Evolutionary conservation across 2,113 vertebrate species (phyloP).

Genomic region (Syngnathus floridae): DNA sequence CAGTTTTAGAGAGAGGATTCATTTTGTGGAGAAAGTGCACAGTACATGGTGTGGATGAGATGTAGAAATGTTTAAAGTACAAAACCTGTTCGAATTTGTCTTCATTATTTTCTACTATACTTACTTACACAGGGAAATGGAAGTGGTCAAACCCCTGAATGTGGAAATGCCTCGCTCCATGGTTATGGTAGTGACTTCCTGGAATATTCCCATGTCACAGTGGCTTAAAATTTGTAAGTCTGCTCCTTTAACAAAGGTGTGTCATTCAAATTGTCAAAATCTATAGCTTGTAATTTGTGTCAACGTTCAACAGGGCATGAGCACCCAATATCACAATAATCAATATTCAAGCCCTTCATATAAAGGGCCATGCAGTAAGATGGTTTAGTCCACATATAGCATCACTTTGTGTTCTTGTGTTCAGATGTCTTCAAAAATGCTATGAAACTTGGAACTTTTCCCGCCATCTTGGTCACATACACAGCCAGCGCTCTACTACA

Average conservation of each 20-base stretch:
- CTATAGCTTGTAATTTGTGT: neutral
- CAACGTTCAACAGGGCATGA: neutral
- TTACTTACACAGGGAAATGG: constrained; percentile 75
- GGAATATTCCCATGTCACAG: constrained; percentile 87
- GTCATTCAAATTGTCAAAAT: neutral
- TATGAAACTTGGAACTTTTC: constrained; percentile 78
- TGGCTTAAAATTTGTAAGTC: constrained; percentile 85
- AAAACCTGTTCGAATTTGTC: neutral
- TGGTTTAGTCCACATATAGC: neutral
- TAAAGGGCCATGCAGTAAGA: no score
- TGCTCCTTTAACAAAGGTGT: neutral
- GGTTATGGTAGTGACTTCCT: constrained; percentile 85
- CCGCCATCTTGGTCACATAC: constrained; percentile 84
- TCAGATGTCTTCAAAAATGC: constrained; percentile 86
- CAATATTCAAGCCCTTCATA: neutral
- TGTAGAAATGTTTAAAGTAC: neutral
- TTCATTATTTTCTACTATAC: neutral
- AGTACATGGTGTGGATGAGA: neutral
- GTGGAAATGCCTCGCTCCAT: constrained; percentile 86
- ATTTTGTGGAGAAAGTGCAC: neutral
- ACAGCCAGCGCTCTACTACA: constrained; percentile 83
- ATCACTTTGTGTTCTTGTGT: neutral
- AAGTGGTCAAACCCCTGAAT: constrained; percentile 74
- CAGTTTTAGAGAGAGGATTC: neutral
- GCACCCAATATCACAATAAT: neutral